These are phyloP conservation scores for Elachura formosa DNA, from an alignment of 2,113 vertebrate genomes.

Conservation along the genomic window DNA sequence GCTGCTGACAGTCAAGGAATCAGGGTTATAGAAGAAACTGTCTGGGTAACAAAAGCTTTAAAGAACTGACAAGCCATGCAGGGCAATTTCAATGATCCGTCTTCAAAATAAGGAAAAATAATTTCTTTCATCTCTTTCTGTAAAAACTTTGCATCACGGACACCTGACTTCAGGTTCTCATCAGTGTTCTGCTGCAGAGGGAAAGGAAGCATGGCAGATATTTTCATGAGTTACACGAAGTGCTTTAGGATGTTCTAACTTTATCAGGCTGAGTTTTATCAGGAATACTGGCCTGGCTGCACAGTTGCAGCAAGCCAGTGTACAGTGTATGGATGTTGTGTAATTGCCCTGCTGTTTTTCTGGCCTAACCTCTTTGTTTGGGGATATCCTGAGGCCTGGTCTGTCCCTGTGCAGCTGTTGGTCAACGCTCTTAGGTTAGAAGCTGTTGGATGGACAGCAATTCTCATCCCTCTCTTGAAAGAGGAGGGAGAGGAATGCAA, in stretches of 20 bases:
- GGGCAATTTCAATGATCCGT: not conserved
- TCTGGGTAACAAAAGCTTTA: constrained; percentile 19
- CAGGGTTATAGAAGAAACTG: not conserved
- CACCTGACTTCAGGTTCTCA: not conserved
- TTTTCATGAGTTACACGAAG: not conserved
- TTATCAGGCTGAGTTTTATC: not conserved
- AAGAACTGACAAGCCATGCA: not conserved
- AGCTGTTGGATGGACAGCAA: not conserved
- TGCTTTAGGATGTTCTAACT: not conserved
- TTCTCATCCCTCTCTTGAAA: not conserved
- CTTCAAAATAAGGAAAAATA: not conserved
- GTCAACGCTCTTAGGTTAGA: not conserved
- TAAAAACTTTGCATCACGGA: not conserved
- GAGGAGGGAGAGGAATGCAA: not conserved
- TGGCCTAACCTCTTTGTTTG: not conserved
- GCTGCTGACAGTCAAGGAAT: not conserved
- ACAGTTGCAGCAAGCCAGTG: not conserved
- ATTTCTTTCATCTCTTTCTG: not conserved
- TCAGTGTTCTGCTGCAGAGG: not conserved
- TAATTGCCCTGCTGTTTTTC: not conserved
- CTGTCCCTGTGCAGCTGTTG: not conserved
- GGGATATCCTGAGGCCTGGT: not conserved
- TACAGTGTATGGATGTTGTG: accelerated
- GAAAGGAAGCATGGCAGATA: not conserved
- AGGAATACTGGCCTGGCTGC: not conserved